A percentile compares a stretch with the other conserved stretches of the same genome.
Evolutionary conservation across 1,140 invertebrate genomes (phyloP).

Genomic region (Chrysoperla carnea): DNA sequence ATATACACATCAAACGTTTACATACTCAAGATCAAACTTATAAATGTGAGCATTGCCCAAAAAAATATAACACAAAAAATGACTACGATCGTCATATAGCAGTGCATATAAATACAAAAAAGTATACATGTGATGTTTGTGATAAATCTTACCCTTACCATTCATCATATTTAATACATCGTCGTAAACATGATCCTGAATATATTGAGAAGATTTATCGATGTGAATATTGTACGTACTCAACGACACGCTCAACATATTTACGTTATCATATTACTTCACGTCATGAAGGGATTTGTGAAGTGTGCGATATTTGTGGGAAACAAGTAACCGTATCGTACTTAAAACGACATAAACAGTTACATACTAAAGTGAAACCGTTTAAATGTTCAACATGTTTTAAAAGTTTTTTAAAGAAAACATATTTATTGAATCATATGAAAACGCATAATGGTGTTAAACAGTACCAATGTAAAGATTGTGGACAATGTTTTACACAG

Average conservation of each 20-base stretch:
- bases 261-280: background rate
- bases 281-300: slow-evolving; percentile 24
- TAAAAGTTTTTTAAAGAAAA: slow-evolving; percentile 45
- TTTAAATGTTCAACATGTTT: slow-evolving; percentile 57
- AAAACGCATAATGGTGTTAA: slow-evolving; percentile 45
- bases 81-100: background rate
- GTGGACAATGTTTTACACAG: background rate
- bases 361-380: slow-evolving; percentile 20
- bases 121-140: background rate
- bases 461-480: slow-evolving; percentile 8
- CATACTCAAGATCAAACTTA: background rate
- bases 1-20: background rate
- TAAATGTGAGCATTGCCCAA: background rate
- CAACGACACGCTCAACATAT: background rate
- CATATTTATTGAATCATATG: slow-evolving; percentile 68
- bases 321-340: background rate
- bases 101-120: background rate
- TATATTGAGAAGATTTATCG: background rate
- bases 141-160: background rate
- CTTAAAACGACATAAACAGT: slow-evolving; percentile 7
- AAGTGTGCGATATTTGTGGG: slow-evolving; percentile 24
- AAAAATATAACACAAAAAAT: background rate
- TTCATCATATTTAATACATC: slow-evolving; percentile 2
- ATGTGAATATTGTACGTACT: background rate
- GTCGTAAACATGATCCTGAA: slow-evolving; percentile 3